A percentile compares a stretch with the other conserved stretches of the same genome.
phyloP scores from a whole-genome alignment of 2,888 invertebrate species.

The Notodonta ziczac region DNA sequence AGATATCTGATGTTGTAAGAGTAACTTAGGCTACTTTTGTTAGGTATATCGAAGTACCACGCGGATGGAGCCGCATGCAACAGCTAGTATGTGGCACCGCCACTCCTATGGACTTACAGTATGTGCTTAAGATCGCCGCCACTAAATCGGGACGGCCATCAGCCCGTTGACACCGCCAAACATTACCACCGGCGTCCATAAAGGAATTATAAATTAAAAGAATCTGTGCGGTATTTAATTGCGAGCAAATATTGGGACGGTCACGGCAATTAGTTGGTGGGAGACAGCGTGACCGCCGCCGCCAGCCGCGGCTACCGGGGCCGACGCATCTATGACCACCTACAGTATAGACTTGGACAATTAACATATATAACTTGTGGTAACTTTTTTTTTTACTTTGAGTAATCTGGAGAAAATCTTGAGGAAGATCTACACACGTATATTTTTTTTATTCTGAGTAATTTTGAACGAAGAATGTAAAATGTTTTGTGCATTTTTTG shows the following conservation, averaged over 20 bases:
- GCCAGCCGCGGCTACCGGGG: neutral
- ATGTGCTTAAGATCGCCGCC: no score
- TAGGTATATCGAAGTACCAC: no score
- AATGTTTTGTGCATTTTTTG: no score
- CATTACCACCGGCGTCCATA: conserved; percentile 2
- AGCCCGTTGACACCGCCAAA: neutral
- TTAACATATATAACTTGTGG: no score
- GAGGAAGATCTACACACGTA: neutral
- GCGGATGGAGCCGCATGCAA: no score
- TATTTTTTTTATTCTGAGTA: neutral
- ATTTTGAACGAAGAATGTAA: no score
- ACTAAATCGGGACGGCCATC: neutral
- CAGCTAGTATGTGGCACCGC: no score
- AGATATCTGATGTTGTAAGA: no score
- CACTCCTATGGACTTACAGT: no score
- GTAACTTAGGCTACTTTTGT: no score
- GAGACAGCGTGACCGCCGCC: conserved; percentile 2
- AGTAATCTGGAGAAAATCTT: neutral
- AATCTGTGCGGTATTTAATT: conserved; percentile 5
- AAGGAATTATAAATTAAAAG: conserved; percentile 6
- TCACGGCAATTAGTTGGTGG: conserved; percentile 8
- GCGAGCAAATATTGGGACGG: conserved; percentile 1
- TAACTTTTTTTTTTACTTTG: no score
- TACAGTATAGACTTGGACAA: conserved; percentile 8
- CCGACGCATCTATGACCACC: neutral